Conservation (phyloP, 2,113 vertebrate species). For the Chelonoidis abingdonii region DNA sequence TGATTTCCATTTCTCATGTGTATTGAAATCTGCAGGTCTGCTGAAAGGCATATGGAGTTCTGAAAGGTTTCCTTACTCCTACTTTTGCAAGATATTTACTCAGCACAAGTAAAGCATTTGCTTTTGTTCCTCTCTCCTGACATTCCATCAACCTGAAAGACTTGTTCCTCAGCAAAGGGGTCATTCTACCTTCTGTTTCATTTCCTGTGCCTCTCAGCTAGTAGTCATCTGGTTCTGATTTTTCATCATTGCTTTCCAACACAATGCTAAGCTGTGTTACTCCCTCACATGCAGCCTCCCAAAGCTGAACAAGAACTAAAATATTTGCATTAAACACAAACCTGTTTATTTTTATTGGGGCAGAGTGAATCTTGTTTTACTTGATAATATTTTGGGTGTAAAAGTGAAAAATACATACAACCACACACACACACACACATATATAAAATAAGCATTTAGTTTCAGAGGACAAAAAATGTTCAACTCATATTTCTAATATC, state of each 20-base stretch:
- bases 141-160: slow-evolving; percentile 12
- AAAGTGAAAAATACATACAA: no score
- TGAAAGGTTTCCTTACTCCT: neutral
- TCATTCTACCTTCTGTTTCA: slow-evolving; percentile 10
- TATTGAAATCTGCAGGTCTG: slow-evolving; percentile 9
- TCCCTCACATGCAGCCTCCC: neutral
- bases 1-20: neutral
- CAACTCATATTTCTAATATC: neutral
- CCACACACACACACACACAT: no score
- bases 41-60: neutral
- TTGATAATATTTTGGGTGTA: neutral
- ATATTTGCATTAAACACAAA: neutral
- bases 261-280: neutral
- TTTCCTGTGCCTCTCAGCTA: slow-evolving; percentile 26
- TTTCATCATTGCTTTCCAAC: neutral
- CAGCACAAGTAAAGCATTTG: neutral
- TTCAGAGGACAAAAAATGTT: neutral
- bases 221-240: neutral
- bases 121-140: slow-evolving; percentile 2
- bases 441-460: neutral
- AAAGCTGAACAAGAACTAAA: neutral
- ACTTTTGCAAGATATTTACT: slow-evolving; percentile 10
- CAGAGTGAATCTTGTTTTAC: neutral
- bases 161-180: neutral
- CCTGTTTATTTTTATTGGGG: neutral